A percentile compares a stretch with the other conserved stretches of the same genome.
Conservation (phyloP, 2,113 vertebrate species). For the Octodon degus region DNA sequence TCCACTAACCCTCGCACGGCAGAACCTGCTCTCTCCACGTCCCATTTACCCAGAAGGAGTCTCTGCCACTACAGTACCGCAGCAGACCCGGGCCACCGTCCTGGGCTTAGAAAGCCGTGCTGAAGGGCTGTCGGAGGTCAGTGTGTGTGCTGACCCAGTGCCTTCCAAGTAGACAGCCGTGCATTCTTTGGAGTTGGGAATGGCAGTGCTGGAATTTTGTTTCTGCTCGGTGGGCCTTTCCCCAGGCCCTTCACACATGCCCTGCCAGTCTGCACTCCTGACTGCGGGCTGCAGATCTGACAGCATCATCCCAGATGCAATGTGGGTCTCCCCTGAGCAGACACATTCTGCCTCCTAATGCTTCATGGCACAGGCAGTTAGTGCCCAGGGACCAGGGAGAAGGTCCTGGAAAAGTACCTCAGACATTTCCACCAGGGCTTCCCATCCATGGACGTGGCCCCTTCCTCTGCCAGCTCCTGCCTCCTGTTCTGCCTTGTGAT, state of each 20-base stretch:
- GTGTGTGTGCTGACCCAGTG: not conserved
- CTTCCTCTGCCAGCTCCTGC: not conserved
- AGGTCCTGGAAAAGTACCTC: not conserved
- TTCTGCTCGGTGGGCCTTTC: not conserved
- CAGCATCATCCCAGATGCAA: not conserved
- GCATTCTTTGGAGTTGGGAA: not conserved
- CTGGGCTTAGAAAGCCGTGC: not conserved
- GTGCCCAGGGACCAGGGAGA: not conserved
- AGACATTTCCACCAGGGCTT: not conserved
- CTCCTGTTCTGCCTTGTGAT: not conserved
- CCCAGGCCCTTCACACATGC: not conserved
- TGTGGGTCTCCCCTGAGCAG: constrained; percentile 27
- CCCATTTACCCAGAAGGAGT: not conserved
- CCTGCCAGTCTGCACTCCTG: not conserved
- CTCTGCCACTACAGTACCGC: not conserved
- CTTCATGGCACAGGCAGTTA: not conserved
- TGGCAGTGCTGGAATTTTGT: not conserved
- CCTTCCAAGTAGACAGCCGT: not conserved
- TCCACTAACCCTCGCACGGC: not conserved
- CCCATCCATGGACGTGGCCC: not conserved
- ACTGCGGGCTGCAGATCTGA: not conserved
- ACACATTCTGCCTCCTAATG: not conserved
- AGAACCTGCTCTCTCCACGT: not conserved
- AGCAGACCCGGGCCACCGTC: not conserved
- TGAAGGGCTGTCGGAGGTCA: not conserved